phyloP scores from a whole-genome alignment of 2,113 vertebrate species.

The Todiramphus saurophagus region DNA sequence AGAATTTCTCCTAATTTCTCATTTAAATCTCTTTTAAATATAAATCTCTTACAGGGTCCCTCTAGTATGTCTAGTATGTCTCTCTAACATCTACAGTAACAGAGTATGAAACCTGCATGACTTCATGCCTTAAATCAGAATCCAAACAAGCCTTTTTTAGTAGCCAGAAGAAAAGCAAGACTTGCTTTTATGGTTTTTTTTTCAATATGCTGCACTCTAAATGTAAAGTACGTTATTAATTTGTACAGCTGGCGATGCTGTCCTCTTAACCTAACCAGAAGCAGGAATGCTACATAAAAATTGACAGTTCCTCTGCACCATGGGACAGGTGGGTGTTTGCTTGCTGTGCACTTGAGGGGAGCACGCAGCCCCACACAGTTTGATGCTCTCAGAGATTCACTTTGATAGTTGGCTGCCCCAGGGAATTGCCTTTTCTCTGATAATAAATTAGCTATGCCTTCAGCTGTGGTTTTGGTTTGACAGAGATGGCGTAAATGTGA shows the following conservation, averaged over 20 bases:
- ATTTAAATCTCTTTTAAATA: too few relatives aligned
- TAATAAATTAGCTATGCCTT: constrained; percentile 33
- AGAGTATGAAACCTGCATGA: neutral
- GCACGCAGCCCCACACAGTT: neutral
- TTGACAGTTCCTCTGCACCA: neutral
- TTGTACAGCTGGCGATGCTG: neutral
- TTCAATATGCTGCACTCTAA: neutral
- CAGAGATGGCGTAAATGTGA: neutral
- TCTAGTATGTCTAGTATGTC: too few relatives aligned
- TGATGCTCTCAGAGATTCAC: neutral
- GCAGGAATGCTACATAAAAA: neutral
- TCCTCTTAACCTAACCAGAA: neutral
- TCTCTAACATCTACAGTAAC: neutral
- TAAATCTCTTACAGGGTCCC: too few relatives aligned
- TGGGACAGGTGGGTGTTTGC: neutral
- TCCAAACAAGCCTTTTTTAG: neutral
- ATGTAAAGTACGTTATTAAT: neutral
- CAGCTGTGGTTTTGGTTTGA: neutral
- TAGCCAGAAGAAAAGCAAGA: neutral
- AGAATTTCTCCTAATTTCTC: too few relatives aligned
- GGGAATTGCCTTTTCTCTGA: constrained; percentile 11
- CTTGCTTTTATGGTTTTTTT: neutral
- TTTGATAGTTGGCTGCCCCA: constrained; percentile 4
- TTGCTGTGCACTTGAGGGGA: neutral
- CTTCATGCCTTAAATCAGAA: neutral